Percentiles rank a stretch among this genome's conserved stretches.
These are phyloP conservation scores for Mirza zaza DNA, from an alignment of 2,113 vertebrate genomes.

Conservation along the genomic window DNA sequence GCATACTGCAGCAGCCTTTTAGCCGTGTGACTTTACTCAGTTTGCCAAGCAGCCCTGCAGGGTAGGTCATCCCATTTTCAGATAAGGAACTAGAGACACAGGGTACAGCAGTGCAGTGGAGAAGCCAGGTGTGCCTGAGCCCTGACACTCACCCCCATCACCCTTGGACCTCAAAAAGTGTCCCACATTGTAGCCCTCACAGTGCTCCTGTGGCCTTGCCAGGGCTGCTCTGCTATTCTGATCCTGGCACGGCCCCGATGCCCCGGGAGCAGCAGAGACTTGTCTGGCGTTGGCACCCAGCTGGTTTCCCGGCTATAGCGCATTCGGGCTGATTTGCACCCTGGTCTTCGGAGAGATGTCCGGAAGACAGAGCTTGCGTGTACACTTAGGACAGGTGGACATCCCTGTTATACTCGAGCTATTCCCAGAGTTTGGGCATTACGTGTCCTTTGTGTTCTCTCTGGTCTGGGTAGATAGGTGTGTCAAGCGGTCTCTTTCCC, in stretches of 20 bases:
- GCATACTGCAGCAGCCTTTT: background rate
- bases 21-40: background rate
- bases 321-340: background rate
- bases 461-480: background rate
- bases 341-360: background rate
- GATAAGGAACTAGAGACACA: background rate
- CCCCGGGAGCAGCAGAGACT: too few relatives aligned
- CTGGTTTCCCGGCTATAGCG: background rate
- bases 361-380: background rate
- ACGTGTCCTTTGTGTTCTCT: background rate
- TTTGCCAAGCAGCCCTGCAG: background rate
- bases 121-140: background rate
- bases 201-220: accelerated
- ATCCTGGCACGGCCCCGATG: background rate
- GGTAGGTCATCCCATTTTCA: accelerated
- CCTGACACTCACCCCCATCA: too few relatives aligned
- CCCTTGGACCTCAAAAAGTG: background rate
- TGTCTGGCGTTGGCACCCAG: background rate
- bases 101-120: too few relatives aligned
- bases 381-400: too few relatives aligned
- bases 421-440: background rate
- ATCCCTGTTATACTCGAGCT: too few relatives aligned
- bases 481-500: background rate
- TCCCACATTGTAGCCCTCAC: background rate
- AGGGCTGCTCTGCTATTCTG: background rate